phyloP scores from a whole-genome alignment of 2,113 vertebrate species.

The Chunga burmeisteri region DNA sequence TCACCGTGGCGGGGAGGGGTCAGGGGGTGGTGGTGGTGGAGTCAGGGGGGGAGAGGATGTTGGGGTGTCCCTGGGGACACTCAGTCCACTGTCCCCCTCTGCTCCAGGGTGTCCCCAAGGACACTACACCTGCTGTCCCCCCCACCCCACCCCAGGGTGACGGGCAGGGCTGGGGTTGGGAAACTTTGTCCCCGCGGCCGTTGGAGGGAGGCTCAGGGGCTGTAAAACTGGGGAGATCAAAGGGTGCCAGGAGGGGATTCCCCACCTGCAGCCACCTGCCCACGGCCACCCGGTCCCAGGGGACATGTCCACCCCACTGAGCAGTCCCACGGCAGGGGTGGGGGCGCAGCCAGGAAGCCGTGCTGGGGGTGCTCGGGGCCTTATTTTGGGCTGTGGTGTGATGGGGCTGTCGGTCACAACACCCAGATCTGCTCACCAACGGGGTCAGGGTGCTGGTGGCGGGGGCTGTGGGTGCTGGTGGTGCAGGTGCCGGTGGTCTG shows the following conservation, averaged over 20 bases:
- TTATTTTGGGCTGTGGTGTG: background rate
- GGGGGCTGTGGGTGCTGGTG: background rate
- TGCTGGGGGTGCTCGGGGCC: no score
- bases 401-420: background rate
- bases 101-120: background rate
- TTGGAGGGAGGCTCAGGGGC: background rate
- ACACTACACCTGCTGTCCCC: fast-evolving
- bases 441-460: background rate
- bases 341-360: background rate
- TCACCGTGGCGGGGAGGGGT: fast-evolving
- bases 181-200: background rate
- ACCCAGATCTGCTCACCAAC: background rate
- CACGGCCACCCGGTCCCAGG: fast-evolving
- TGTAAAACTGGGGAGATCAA: background rate
- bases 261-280: fast-evolving
- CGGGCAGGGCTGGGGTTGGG: background rate
- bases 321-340: fast-evolving
- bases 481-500: background rate
- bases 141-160: fast-evolving
- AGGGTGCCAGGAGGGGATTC: background rate
- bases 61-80: background rate
- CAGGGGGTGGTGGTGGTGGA: fast-evolving
- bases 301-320: fast-evolving
- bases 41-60: no score
- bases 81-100: fast-evolving